Evolutionary conservation across 2,797 vertebrate species (phyloP).

Genomic region (Eupleurogrammus muticus): DNA sequence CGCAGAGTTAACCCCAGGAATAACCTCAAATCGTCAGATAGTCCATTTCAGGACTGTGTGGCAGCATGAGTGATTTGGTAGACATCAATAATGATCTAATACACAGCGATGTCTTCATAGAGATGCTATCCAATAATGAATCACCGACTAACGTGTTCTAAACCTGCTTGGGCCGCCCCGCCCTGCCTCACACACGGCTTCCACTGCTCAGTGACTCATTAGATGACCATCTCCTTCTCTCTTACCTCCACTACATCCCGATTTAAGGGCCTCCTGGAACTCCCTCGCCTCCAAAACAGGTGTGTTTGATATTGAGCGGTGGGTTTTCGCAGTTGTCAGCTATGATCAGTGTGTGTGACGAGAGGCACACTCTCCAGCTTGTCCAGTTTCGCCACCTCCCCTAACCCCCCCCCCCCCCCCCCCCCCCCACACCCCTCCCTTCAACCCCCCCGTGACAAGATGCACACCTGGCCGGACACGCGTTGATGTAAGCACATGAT

Average conservation of each 20-base stretch:
- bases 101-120: slow-evolving; percentile 7
- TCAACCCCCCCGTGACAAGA: neutral
- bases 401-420: no score
- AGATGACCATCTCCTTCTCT: slow-evolving; percentile 3
- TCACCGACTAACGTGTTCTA: slow-evolving; percentile 15
- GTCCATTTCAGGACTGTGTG: slow-evolving; percentile 11
- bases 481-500: neutral
- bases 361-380: slow-evolving; percentile 24
- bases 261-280: slow-evolving; percentile 8
- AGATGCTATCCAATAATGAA: slow-evolving; percentile 34
- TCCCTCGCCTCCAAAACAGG: slow-evolving; percentile 22
- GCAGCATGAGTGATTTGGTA: slow-evolving; percentile 3
- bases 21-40: neutral
- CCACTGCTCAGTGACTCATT: neutral
- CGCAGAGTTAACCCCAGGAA: slow-evolving; percentile 2
- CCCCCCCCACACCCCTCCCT: no score
- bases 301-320: slow-evolving; percentile 30
- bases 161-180: slow-evolving; percentile 9
- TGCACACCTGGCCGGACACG: slow-evolving; percentile 21
- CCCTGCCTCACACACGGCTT: neutral
- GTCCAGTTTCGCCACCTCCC: slow-evolving; percentile 18
- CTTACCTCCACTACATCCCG: neutral
- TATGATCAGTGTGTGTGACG: slow-evolving; percentile 41
- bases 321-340: slow-evolving; percentile 32
- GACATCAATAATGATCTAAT: slow-evolving; percentile 23